Evolutionary conservation across 92 coral and sea anemone species (phyloP).

Genomic region (Siderastrea radians): DNA sequence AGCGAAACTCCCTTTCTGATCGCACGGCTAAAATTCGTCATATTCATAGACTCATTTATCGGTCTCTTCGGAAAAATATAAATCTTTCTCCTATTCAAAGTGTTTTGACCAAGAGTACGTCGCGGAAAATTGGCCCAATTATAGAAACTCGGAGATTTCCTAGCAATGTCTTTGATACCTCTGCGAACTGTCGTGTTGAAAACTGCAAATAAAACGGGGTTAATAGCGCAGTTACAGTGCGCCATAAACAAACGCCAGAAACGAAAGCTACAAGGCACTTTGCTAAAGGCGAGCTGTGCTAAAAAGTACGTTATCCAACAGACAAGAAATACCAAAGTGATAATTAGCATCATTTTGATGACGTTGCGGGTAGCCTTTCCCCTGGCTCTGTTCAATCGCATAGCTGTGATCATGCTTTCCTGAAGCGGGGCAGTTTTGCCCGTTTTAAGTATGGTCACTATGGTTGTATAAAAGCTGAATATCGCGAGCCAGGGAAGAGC

Average conservation of each 20-base stretch:
- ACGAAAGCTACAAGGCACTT: conserved; percentile 30
- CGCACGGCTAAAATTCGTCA: background rate
- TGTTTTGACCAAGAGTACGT: background rate
- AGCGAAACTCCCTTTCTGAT: background rate
- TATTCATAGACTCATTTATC: background rate
- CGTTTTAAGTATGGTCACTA: conserved; percentile 15
- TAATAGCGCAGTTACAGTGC: conserved; percentile 65
- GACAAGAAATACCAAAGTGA: conserved; percentile 37
- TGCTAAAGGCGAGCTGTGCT: conserved; percentile 17
- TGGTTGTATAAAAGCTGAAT: conserved; percentile 11
- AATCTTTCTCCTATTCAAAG: background rate
- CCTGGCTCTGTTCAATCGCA: conserved; percentile 11
- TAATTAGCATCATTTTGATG: conserved; percentile 37
- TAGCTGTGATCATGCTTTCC: background rate
- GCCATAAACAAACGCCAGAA: conserved; percentile 61
- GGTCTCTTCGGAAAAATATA: background rate
- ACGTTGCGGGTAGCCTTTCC: conserved; percentile 40
- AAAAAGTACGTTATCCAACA: conserved; percentile 69
- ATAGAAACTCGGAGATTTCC: background rate
- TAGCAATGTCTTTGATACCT: conserved; percentile 1
- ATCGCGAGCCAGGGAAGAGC: conserved; percentile 21
- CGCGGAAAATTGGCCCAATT: background rate
- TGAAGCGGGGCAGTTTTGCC: conserved; percentile 13
- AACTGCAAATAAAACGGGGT: conserved; percentile 39
- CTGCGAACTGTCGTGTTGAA: conserved; percentile 40